phyloP scores from a whole-genome alignment of 2,797 vertebrate species.

The Chrysocyon brachyurus region DNA sequence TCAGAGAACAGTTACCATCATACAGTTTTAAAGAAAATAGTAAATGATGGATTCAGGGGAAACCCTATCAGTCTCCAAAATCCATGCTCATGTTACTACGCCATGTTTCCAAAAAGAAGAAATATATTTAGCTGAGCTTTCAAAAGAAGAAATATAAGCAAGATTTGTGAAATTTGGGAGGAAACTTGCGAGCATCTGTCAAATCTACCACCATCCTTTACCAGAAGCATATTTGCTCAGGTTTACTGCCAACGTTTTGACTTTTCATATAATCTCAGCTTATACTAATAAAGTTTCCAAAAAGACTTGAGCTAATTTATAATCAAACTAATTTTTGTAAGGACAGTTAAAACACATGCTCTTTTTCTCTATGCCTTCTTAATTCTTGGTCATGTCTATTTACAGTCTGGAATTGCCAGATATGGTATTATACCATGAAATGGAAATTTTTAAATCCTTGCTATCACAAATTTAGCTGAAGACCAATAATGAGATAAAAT shows the following conservation, averaged over 20 bases:
- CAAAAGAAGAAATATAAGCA: neutral
- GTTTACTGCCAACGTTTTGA: neutral
- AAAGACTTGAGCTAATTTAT: slow-evolving; percentile 63
- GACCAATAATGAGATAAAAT: slow-evolving; percentile 1
- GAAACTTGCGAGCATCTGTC: rapidly evolving
- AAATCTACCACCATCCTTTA: neutral
- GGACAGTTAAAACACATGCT: neutral
- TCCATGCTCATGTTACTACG: neutral
- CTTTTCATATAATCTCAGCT: neutral
- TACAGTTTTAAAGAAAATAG: neutral
- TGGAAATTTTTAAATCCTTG: neutral
- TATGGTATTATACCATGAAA: neutral
- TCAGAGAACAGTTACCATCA: neutral
- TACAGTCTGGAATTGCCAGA: neutral
- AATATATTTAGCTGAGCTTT: neutral
- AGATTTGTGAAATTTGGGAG: neutral
- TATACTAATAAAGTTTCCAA: neutral
- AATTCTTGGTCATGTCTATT: slow-evolving; percentile 55
- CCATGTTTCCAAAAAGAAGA: neutral
- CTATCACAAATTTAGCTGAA: neutral
- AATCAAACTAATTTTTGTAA: slow-evolving; percentile 22
- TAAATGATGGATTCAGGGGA: neutral
- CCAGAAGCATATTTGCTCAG: neutral
- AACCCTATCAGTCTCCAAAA: neutral
- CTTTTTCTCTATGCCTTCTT: neutral